Percentiles rank a stretch among this genome's conserved stretches.
Evolutionary conservation across 2,888 invertebrate genomes (phyloP).

Genomic region (Silvanus unidentatus): DNA sequence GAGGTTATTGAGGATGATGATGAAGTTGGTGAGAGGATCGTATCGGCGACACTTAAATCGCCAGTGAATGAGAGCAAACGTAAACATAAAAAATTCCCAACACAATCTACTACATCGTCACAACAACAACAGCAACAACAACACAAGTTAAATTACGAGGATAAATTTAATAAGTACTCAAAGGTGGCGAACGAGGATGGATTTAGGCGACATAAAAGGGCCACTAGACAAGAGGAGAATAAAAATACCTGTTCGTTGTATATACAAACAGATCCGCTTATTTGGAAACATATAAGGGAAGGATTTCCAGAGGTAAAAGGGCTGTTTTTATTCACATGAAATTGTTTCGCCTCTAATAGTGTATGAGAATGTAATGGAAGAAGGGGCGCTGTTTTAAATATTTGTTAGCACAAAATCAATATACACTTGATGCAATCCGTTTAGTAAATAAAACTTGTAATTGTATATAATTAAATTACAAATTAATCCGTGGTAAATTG

Average conservation of each 20-base stretch:
- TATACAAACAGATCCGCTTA: conserved; percentile 96
- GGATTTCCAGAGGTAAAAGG: conserved; percentile 70
- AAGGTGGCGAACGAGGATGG: conserved; percentile 61
- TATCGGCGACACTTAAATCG: too few relatives aligned
- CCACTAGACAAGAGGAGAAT: conserved; percentile 62
- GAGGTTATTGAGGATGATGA: conserved; percentile 52
- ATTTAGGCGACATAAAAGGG: conserved; percentile 38
- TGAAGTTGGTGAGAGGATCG: not conserved
- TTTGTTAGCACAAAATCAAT: too few relatives aligned
- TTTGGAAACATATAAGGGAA: conserved; percentile 90
- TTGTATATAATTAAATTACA: not conserved
- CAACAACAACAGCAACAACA: conserved; percentile 16
- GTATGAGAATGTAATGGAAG: too few relatives aligned
- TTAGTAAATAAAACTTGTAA: not conserved
- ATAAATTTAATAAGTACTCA: conserved; percentile 68
- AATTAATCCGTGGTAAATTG: too few relatives aligned
- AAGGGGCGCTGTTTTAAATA: too few relatives aligned
- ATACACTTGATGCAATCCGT: too few relatives aligned
- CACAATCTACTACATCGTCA: conserved; percentile 8
- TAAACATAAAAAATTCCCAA: conserved; percentile 22
- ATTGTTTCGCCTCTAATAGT: too few relatives aligned
- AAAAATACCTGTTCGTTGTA: conserved; percentile 90
- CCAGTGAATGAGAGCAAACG: not conserved
- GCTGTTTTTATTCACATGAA: not conserved
- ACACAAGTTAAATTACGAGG: conserved; percentile 38